Conservation (phyloP, 2,888 invertebrate genomes). For the Trisateles emortualis region DNA sequence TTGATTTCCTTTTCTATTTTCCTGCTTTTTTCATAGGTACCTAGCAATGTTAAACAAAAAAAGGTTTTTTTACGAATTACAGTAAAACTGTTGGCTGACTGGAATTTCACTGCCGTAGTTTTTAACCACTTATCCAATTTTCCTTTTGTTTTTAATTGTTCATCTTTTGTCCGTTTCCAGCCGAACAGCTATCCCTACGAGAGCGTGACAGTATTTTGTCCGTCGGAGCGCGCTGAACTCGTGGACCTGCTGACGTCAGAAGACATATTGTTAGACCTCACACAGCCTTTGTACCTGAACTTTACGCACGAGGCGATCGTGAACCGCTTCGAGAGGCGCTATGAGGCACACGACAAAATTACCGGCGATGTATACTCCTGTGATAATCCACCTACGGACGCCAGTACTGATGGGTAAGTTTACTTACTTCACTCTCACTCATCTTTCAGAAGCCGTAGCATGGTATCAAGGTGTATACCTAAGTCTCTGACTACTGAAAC, state of each 20-base stretch:
- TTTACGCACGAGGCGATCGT: constrained; percentile 94
- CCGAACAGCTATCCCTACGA: constrained; percentile 93
- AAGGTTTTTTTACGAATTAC: too few relatives aligned
- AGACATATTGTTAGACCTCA: constrained; percentile 93
- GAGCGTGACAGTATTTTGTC: constrained; percentile 95
- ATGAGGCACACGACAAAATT: constrained; percentile 92
- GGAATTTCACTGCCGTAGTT: too few relatives aligned
- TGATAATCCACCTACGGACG: constrained; percentile 88
- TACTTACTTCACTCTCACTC: too few relatives aligned
- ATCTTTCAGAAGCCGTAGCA: too few relatives aligned
- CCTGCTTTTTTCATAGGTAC: too few relatives aligned
- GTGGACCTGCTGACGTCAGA: constrained; percentile 91
- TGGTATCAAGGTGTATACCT: too few relatives aligned
- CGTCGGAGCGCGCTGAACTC: constrained; percentile 90
- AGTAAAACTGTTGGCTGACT: too few relatives aligned
- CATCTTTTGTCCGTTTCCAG: constrained; percentile 78
- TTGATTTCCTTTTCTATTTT: neutral
- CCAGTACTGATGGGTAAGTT: constrained; percentile 87
- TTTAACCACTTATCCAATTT: too few relatives aligned
- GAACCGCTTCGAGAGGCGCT: constrained; percentile 89
- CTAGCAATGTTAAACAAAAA: too few relatives aligned
- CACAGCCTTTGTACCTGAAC: constrained; percentile 93
- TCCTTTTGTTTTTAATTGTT: neutral
- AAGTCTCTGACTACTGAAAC: too few relatives aligned
- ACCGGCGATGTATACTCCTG: constrained; percentile 93